A percentile compares a stretch with the other conserved stretches of the same genome.
phyloP scores from a whole-genome alignment of 2,888 invertebrate species.

The Merodon equestris region DNA sequence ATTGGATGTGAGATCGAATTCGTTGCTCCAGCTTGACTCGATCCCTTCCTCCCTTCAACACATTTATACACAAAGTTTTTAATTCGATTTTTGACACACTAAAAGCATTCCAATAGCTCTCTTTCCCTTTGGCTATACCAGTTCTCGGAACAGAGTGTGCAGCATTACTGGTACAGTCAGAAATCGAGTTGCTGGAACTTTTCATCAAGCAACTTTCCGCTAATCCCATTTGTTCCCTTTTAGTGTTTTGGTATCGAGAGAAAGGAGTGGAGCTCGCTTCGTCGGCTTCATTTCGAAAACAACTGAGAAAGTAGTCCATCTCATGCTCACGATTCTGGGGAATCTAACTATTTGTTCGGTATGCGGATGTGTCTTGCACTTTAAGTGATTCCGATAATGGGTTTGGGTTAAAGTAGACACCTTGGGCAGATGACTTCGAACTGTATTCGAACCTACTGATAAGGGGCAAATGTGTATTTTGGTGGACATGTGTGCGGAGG shows the following conservation, averaged over 20 bases:
- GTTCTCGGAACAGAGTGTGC: constrained; percentile 3
- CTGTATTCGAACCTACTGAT: too few species aligned
- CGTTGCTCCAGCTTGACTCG: too few species aligned
- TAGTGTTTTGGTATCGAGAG: constrained; percentile 66
- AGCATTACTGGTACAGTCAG: constrained; percentile 38
- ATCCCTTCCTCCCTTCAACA: too few species aligned
- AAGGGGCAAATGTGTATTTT: too few species aligned
- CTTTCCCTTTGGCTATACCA: constrained; percentile 44
- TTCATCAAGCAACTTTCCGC: constrained; percentile 67
- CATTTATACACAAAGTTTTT: constrained; percentile 47
- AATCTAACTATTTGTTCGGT: constrained; percentile 3
- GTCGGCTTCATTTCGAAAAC: too few species aligned
- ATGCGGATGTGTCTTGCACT: background rate
- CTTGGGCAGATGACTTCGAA: too few species aligned
- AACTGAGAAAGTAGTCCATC: constrained; percentile 40
- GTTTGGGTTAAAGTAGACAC: too few species aligned
- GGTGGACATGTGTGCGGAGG: too few species aligned
- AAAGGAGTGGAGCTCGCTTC: constrained; percentile 23
- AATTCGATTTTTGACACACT: constrained; percentile 68
- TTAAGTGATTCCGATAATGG: too few species aligned
- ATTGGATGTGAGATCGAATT: too few species aligned
- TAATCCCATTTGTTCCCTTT: constrained; percentile 67
- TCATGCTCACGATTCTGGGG: constrained; percentile 27
- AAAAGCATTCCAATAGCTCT: constrained; percentile 65
- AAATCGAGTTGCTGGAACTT: constrained; percentile 64